Conservation (phyloP, 2,888 invertebrate species). For the Stomorhina lunata region DNA sequence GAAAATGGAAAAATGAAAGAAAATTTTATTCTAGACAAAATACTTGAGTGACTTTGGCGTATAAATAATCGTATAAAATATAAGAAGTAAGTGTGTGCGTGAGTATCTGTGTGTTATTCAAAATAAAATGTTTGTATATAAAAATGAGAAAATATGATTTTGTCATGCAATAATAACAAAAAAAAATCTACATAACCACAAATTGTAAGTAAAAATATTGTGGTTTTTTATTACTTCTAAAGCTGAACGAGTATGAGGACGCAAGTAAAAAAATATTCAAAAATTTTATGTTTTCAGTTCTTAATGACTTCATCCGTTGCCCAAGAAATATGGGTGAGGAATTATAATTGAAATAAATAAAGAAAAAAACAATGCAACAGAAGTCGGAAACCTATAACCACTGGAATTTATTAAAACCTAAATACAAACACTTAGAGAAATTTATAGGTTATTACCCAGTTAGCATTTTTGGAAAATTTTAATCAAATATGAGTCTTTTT, state of each 20-base stretch:
- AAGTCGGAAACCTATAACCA: not conserved
- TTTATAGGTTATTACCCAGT: no score
- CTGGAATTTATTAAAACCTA: not conserved
- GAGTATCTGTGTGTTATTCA: not conserved
- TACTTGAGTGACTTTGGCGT: not conserved
- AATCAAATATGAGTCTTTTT: no score
- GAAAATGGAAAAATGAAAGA: not conserved
- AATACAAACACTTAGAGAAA: not conserved
- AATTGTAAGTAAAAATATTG: not conserved
- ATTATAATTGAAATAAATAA: constrained; percentile 7
- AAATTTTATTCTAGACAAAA: not conserved
- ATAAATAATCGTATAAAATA: not conserved
- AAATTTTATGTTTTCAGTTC: not conserved
- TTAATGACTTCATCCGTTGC: constrained; percentile 50
- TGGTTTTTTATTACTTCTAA: not conserved
- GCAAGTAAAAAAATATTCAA: not conserved
- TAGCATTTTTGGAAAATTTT: no score
- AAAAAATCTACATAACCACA: no score
- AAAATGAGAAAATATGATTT: constrained; percentile 4
- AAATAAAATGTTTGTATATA: not conserved
- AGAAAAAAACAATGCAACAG: not conserved
- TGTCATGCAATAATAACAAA: constrained; percentile 20
- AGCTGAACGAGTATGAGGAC: not conserved
- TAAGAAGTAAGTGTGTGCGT: not conserved
- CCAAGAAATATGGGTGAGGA: constrained; percentile 23